Base-by-base conservation (phyloP, 1,140 invertebrate genomes). In the Stenopsyche tienmushanensis region DNA sequence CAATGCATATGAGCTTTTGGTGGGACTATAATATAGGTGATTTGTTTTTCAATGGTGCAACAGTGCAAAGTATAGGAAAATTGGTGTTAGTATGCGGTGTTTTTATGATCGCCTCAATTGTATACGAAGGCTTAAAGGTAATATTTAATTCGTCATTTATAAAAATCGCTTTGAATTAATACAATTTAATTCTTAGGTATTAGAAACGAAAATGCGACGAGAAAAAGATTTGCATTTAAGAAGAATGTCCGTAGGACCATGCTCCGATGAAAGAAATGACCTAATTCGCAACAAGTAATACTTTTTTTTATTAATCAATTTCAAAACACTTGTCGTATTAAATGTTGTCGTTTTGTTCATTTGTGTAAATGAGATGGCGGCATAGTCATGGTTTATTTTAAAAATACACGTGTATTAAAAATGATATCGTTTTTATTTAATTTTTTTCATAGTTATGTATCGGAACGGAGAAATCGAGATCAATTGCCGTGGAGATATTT, bases 111-210 rank as follows among this genome's bases (percentile, higher is more conserved):
- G 73, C 84, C 1, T 80, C 83, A 0, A 64, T 85, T 24, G 71
- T 83, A 1, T 85, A 83, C 49, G 84, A 86, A 65, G 83, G 75
- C 2, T 83, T 84, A 65, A 86, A 85, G 77, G 77, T 84, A 15
- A 29, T 54, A n/a, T 54, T 39, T 54, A 29, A 15, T 54, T 20
- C 3, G 41, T 58, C 20, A 42, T 42, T 47, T 45, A 24, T 18
- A 42, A 41, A 17, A 66, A n/a, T n/a, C n/a, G n/a, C n/a, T n/a
- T n/a, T n/a, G n/a, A n/a, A n/a, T n/a, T n/a, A n/a, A n/a, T n/a
- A n/a, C n/a, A n/a, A n/a, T n/a, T 47, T 66, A 60, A 62, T 41
- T 65, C 55, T 1, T 67, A 79, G 79, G 77, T 79, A 5, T 76
- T 78, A 45, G 66, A 79, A 29, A 76, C 79, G 3, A 71, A 73